A percentile compares a stretch with the other conserved stretches of the same genome.
Conservation (phyloP, 2,113 vertebrate genomes). For the Ceyx margarethae region DNA sequence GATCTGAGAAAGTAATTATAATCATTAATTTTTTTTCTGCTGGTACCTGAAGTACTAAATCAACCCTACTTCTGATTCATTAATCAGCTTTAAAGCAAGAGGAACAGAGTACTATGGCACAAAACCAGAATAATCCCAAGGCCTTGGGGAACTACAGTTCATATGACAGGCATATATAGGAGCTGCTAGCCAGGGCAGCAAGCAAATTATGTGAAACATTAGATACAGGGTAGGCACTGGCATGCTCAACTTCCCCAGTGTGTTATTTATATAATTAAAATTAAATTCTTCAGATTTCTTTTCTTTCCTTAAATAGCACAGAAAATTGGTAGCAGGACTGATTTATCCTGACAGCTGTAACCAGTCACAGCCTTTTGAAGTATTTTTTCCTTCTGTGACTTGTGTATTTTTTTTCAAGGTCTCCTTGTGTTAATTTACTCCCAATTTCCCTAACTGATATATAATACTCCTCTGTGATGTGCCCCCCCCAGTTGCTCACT, state of each 20-base stretch:
- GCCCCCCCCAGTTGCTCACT: not conserved
- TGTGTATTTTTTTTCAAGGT: constrained; percentile 20
- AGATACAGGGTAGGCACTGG: not conserved
- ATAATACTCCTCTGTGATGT: constrained; percentile 4
- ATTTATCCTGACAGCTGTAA: constrained; percentile 39
- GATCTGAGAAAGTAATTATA: not conserved
- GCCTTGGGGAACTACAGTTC: constrained; percentile 8
- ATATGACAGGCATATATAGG: not conserved
- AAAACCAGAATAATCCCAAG: constrained; percentile 47
- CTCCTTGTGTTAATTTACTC: constrained; percentile 13
- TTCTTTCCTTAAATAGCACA: constrained; percentile 8
- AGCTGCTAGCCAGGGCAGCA: not conserved
- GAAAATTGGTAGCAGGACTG: not conserved
- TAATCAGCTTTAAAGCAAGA: constrained; percentile 53
- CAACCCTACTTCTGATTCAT: constrained; percentile 5
- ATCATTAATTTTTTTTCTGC: constrained; percentile 16
- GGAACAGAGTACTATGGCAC: constrained; percentile 3
- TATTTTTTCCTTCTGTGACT: not conserved
- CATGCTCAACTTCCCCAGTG: not conserved
- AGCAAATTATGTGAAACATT: constrained; percentile 6
- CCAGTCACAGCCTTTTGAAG: constrained; percentile 37
- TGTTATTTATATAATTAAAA: constrained; percentile 45
- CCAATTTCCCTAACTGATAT: not conserved
- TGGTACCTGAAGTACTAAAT: constrained; percentile 28
- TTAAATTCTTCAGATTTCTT: constrained; percentile 36